Conservation (phyloP, 2,113 vertebrate genomes). For the Toxotes chatareus region DNA sequence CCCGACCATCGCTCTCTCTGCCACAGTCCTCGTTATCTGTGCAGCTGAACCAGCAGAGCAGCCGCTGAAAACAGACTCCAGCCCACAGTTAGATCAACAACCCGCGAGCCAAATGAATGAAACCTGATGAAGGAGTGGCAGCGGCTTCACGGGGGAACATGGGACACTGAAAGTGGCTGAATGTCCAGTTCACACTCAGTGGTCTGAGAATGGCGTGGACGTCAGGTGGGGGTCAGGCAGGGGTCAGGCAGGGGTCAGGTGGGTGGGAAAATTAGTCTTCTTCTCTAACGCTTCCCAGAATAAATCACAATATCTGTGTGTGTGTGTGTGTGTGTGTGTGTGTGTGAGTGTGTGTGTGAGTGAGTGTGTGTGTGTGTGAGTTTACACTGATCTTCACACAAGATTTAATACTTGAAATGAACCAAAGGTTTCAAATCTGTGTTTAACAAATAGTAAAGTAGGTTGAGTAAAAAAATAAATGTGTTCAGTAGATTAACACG, state of each 20-base stretch:
- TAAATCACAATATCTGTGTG: not conserved
- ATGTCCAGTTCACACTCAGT: slow-evolving; percentile 9
- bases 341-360: no score
- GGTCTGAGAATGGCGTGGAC: not conserved
- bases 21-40: slow-evolving; percentile 30
- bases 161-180: slow-evolving; percentile 6
- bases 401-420: no score
- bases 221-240: not conserved
- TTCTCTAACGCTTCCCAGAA: not conserved
- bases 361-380: no score
- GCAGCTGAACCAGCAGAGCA: slow-evolving; percentile 52
- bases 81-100: slow-evolving; percentile 54
- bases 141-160: not conserved
- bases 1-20: slow-evolving; percentile 27
- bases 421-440: no score
- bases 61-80: slow-evolving; percentile 56
- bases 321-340: no score
- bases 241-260: not conserved
- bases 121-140: slow-evolving; percentile 63
- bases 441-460: no score
- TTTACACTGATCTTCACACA: no score
- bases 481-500: not conserved
- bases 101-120: slow-evolving; percentile 45
- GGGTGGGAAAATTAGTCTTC: not conserved
- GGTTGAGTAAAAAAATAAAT: not conserved